Percentiles rank a stretch among this genome's conserved stretches.
These are phyloP conservation scores for Erithacus rubecula DNA, from an alignment of 2,797 vertebrate species.

Conservation along the genomic window DNA sequence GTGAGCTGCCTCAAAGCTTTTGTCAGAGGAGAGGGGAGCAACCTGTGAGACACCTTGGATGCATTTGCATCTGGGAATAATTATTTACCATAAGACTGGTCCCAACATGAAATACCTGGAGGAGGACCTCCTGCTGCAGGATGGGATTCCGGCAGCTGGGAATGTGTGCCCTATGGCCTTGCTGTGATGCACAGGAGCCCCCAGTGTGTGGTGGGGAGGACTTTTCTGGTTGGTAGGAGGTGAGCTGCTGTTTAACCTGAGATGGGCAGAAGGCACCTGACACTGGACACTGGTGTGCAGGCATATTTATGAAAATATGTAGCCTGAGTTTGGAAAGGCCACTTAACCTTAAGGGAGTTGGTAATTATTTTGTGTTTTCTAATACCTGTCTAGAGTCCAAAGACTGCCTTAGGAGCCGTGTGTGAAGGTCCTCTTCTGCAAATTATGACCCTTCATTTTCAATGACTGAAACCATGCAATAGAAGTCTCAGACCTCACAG, in stretches of 20 bases:
- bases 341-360: not conserved
- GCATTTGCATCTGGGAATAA: not conserved
- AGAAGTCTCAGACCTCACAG: not conserved
- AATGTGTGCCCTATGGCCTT: not conserved
- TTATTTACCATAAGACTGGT: not conserved
- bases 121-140: not conserved
- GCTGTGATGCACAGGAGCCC: not conserved
- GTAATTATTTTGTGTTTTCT: not conserved
- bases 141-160: not conserved
- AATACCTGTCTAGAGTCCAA: not conserved
- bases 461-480: not conserved
- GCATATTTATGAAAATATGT: not conserved
- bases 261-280: not conserved
- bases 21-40: not conserved
- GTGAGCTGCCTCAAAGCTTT: conserved; percentile 32
- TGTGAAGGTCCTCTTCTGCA: not conserved
- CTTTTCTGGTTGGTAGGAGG: not conserved
- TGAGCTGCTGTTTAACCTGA: not conserved
- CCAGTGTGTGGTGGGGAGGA: not conserved
- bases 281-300: not conserved
- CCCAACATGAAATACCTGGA: not conserved
- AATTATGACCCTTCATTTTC: not conserved
- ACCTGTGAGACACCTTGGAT: not conserved
- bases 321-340: not conserved
- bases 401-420: not conserved